Evolutionary conservation across 2,888 invertebrate species (phyloP), one percentile per base, ranked within the genome.

Genomic region (Nemotelus nigrinus): DNA sequence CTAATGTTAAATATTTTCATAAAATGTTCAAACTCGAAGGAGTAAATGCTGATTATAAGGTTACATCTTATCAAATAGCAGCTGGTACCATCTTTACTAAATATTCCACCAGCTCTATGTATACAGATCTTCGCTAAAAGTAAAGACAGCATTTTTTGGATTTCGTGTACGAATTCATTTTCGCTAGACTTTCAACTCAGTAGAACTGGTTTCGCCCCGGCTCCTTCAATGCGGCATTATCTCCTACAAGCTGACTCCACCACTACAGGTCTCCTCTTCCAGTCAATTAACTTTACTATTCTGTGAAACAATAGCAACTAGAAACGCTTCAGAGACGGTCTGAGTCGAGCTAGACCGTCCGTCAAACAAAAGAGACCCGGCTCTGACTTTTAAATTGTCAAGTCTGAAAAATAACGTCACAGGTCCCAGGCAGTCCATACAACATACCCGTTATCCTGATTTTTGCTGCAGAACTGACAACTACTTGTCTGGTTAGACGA

Each of bases 401-500:
- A 48, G 67, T 68, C 67, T 47, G 67, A 48, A 48, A 68, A 6
- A 44, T 47, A 44, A 65, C 44, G n/a, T 8, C 44, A 43, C n/a
- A 44, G 43, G 65, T 45, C 65, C 45, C 47, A 47, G n/a, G 25
- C 25, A 25, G 25, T 25, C 25, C 25, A 25, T 25, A 25, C 25
- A 58, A 87, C 89, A 89, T 87, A 92, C 92, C 92, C 85, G 91
- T 91, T 85, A 93, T 91, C 84, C 92, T 88, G 81, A 93, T 90
- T 84, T 91, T 92, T 71, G 92, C 92, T 79, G 92, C 89, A 78
- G 90, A 90, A 84, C 93, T 93, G 81, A 91, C 90, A 80, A 92
- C 91, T 78, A 93, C 91, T 86, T 93, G 91, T 83, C 91, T 89
- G 83, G 93, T 93, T 78, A 93, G 89, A 79, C 92, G 89, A 86